A percentile compares a stretch with the other conserved stretches of the same genome.
Evolutionary conservation across 2,888 invertebrate species (phyloP).

Genomic region (Calameuta idolon): DNA sequence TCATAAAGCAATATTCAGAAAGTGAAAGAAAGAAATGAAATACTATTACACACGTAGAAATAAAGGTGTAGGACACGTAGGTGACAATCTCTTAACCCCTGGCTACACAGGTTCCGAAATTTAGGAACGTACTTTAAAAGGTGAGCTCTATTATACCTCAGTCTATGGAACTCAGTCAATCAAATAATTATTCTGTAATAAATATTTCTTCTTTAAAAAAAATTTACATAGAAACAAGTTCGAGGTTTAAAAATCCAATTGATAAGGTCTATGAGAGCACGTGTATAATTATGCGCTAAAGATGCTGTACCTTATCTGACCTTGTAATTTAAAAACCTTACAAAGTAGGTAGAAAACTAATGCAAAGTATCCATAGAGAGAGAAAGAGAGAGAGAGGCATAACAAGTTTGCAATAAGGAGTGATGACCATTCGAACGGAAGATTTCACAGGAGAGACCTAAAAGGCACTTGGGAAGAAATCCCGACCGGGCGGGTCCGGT

Average conservation of each 20-base stretch:
- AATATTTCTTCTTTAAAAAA: too few species aligned
- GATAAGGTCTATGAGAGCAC: too few species aligned
- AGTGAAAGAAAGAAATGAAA: not conserved
- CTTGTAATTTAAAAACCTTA: not conserved
- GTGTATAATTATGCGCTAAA: too few species aligned
- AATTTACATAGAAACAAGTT: too few species aligned
- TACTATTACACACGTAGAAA: not conserved
- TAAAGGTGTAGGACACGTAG: not conserved
- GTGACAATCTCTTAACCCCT: not conserved
- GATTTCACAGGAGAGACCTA: not conserved
- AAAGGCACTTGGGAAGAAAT: slow-evolving; percentile 26
- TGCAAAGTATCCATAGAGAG: not conserved
- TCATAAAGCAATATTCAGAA: not conserved
- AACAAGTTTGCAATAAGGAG: not conserved
- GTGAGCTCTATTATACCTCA: too few species aligned
- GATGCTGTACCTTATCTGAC: too few species aligned
- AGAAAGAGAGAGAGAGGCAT: too few species aligned
- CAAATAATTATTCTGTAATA: too few species aligned
- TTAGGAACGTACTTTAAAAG: too few species aligned
- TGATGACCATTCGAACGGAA: not conserved
- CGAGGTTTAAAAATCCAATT: too few species aligned
- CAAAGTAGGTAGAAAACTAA: not conserved
- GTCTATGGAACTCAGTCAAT: too few species aligned
- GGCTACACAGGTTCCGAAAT: too few species aligned
- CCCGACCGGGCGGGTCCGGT: slow-evolving; percentile 18